Conservation (phyloP, 2,888 invertebrate genomes). For the Pterostichus madidus region DNA sequence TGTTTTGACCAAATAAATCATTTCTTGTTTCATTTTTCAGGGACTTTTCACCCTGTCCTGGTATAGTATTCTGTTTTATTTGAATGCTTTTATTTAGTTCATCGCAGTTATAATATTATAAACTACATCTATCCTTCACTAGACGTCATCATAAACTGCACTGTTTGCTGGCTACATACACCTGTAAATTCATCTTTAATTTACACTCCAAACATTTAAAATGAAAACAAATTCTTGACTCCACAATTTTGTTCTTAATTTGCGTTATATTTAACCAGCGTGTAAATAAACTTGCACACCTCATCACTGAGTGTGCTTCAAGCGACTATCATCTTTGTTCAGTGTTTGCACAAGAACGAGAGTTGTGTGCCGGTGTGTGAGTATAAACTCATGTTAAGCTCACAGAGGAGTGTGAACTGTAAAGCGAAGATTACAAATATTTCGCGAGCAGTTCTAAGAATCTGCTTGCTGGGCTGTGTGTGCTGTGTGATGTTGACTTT, state of each 20-base stretch:
- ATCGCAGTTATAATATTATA: too few species aligned
- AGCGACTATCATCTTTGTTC: neutral
- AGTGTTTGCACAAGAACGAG: neutral
- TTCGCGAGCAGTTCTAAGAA: neutral
- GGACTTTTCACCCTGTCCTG: too few species aligned
- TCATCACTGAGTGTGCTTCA: neutral
- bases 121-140: too few species aligned
- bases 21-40: too few species aligned
- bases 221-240: neutral
- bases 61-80: too few species aligned
- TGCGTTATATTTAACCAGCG: neutral
- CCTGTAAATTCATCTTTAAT: too few species aligned
- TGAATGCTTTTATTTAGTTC: too few species aligned
- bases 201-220: too few species aligned
- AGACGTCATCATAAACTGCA: too few species aligned
- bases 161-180: too few species aligned
- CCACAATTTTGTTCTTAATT: neutral
- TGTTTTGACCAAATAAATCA: too few species aligned
- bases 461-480: neutral
- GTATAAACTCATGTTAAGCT: neutral
- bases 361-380: neutral
- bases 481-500: neutral
- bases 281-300: neutral
- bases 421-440: slow-evolving; percentile 10
- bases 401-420: neutral